Conservation (phyloP, 64 coral and sea anemone genomes). For the Actinia equina region DNA sequence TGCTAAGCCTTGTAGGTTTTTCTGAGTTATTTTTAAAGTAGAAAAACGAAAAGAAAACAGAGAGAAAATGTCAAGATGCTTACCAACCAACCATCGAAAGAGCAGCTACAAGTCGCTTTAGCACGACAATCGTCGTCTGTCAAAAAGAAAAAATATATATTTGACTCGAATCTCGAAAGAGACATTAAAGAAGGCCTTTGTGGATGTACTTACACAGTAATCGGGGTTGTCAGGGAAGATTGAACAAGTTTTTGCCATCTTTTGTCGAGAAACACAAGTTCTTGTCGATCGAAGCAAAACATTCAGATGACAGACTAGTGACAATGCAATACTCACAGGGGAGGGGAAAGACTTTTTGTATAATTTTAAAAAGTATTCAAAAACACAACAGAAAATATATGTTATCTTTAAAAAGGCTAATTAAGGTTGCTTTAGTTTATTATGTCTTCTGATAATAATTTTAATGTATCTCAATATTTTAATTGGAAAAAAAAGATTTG, state of each 20-base stretch:
- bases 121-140: conserved; percentile 42
- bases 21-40: background rate
- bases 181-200: background rate
- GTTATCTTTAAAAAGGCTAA: background rate
- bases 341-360: background rate
- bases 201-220: conserved; percentile 63
- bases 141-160: background rate
- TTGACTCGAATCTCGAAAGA: background rate
- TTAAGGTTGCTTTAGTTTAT: background rate
- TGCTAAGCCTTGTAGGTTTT: background rate
- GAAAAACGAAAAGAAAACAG: background rate
- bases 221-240: conserved; percentile 65
- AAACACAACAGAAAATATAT: background rate
- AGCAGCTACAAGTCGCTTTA: conserved; percentile 43
- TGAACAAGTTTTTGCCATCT: conserved; percentile 48
- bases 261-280: background rate
- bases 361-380: background rate
- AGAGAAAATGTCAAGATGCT: background rate
- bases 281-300: background rate
- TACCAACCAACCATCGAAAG: conserved; percentile 73
- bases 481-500: background rate
- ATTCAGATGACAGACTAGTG: background rate
- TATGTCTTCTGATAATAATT: background rate
- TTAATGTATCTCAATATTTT: background rate
- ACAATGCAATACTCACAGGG: background rate